Base-by-base conservation (phyloP, 2,888 invertebrate species). In the Carcina quercana region DNA sequence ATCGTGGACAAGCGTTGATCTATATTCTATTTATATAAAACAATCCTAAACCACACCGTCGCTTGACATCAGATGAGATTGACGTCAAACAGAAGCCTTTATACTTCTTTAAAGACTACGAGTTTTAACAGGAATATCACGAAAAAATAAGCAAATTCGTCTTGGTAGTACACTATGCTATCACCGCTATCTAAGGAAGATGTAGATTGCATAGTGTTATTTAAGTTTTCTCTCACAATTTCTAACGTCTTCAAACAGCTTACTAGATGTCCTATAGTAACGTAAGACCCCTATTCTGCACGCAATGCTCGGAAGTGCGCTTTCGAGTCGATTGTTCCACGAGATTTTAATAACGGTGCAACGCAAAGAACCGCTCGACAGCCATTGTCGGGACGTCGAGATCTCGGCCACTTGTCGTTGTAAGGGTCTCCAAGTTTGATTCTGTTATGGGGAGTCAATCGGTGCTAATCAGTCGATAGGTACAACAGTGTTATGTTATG, bases 291-390 rank as follows among this genome's bases (percentile, higher is more conserved):
- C 45, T 60, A 64, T 55, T 74, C 66, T 71, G 78, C 69, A 76
- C 76, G 58, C 41, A 55, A 54, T 51, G 45, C 51, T 43, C 70
- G 78, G 78, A 80, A 83, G 82, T 78, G 74, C 72, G 79, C 80
- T 78, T 74, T 80, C 69, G 70, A 80, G 59, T 82, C 80, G 79
- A 83, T 83, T 82, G 82, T 79, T 82, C 62, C 80, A 80, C 66
- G 75, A 83, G 83, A 82, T 80, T 82, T 83, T 83, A 83, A 83
- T 83, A 82, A 82, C 82, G 72, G 71, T 78, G 82, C 82, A 78
- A 69, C 74, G 73, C 76, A 80, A 79, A 82, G 80, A 72, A 63
- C 64, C 59, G 68, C 69, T 66, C 71, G 67, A 66, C 62, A 63
- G 59, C 65, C 63, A 78, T 79, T 82, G 82, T 80, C n/a, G n/a